phyloP scores from a whole-genome alignment of 2,797 vertebrate genomes.

The Limnodromus scolopaceus region DNA sequence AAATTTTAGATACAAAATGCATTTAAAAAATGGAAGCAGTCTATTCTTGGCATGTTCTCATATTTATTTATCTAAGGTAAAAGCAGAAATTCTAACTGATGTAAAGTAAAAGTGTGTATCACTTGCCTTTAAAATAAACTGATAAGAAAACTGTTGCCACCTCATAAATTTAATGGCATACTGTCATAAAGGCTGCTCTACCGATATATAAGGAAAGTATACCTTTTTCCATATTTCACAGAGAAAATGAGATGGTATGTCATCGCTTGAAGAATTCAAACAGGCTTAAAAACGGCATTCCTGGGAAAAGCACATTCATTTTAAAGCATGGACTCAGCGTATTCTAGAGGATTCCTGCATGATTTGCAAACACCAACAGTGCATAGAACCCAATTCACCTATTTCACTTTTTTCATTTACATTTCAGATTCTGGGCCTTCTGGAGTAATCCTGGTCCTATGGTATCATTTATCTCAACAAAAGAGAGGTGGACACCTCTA shows the following conservation, averaged over 20 bases:
- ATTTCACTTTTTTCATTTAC: background rate
- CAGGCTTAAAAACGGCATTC: background rate
- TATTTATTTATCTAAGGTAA: background rate
- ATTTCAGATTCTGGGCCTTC: background rate
- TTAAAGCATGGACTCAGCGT: background rate
- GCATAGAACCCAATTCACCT: background rate
- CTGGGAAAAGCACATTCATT: background rate
- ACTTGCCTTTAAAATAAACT: background rate
- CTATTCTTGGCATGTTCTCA: background rate
- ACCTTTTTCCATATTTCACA: background rate
- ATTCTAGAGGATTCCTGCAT: background rate
- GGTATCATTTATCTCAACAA: background rate
- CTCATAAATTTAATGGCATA: background rate
- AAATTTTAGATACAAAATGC: background rate
- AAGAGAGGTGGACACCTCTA: background rate
- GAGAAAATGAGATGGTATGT: background rate
- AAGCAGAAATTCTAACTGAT: background rate
- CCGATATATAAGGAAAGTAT: background rate
- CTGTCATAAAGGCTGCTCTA: background rate
- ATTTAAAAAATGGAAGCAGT: background rate
- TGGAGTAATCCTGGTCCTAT: background rate
- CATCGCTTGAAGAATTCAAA: background rate
- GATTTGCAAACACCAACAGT: background rate
- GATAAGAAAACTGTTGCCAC: background rate
- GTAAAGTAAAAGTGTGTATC: background rate